Percentiles rank a stretch among this genome's conserved stretches.
These are phyloP conservation scores for Monochamus saltuarius DNA, from an alignment of 1,140 invertebrate genomes.

Conservation along the genomic window DNA sequence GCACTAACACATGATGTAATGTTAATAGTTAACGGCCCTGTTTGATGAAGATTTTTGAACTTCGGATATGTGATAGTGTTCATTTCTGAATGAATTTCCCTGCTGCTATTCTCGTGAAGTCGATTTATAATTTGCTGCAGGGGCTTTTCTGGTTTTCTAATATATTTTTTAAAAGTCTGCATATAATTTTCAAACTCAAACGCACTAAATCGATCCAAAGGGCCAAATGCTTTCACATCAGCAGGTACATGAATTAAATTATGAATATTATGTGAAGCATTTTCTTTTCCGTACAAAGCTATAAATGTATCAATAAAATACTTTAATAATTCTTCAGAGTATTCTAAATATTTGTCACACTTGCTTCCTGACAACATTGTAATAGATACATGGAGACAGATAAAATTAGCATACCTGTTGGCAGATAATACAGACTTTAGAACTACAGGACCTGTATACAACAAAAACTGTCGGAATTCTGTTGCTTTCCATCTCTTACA, in stretches of 20 bases:
- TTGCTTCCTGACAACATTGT: constrained; percentile 5
- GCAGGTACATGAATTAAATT: constrained; percentile 16
- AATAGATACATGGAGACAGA: background rate
- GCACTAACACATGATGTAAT: no score
- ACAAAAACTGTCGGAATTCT: no score
- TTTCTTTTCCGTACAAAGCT: constrained; percentile 10
- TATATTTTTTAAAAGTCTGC: background rate
- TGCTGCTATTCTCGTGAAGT: constrained; percentile 6
- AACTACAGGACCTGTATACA: background rate
- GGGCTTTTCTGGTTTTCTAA: constrained; percentile 14
- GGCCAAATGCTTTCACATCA: constrained; percentile 22
- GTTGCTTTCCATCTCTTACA: no score
- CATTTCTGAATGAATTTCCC: no score
- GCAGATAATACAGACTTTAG: background rate
- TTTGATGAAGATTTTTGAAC: no score
- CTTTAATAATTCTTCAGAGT: constrained; percentile 3
- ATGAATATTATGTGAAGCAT: constrained; percentile 22
- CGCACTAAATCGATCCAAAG: constrained; percentile 10
- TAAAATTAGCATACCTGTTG: constrained; percentile 3
- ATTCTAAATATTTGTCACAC: background rate
- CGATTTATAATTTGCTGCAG: constrained; percentile 16
- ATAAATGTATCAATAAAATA: constrained; percentile 19
- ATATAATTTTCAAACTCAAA: constrained; percentile 27
- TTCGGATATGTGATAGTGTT: no score
- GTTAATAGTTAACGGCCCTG: no score